Percentiles rank a stretch among this genome's conserved stretches.
phyloP scores from a whole-genome alignment of 2,888 invertebrate species.

The Leptopterna dolabrata region DNA sequence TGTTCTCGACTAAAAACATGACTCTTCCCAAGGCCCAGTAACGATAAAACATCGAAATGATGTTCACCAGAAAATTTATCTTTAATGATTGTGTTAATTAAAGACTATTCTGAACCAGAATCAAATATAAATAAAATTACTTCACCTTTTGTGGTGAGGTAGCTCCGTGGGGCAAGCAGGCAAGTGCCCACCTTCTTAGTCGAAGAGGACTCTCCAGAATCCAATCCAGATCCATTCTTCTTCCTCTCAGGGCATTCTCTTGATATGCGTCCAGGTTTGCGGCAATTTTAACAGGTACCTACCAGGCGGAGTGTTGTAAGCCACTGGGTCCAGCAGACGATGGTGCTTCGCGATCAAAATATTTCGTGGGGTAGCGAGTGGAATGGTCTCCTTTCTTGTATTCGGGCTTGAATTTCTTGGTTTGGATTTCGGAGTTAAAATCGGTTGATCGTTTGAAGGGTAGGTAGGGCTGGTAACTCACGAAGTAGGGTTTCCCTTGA shows the following conservation, averaged over 20 bases:
- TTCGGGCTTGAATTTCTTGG: not conserved
- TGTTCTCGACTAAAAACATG: not conserved
- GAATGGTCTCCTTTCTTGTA: not conserved
- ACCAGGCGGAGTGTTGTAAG: not conserved
- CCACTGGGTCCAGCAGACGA: not conserved
- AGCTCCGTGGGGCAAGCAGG: not conserved
- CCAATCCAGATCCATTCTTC: not conserved
- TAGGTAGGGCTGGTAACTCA: not conserved
- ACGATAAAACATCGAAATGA: not conserved
- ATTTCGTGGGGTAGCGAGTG: not conserved
- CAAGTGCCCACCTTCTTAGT: not conserved
- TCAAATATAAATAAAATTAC: conserved; percentile 2
- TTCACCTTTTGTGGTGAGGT: not conserved
- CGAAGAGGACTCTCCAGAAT: not conserved
- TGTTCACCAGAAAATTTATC: not conserved
- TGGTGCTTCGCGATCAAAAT: not conserved
- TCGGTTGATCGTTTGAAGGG: not conserved
- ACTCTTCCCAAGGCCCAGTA: not conserved
- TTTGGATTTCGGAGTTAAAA: not conserved
- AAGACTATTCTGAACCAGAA: conserved; percentile 16
- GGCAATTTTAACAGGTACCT: not conserved
- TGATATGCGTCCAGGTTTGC: not conserved
- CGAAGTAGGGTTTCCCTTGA: not conserved
- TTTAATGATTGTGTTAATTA: not conserved
- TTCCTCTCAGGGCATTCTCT: not conserved